A percentile compares a stretch with the other conserved stretches of the same genome.
These are phyloP conservation scores for Cabera pusaria DNA, from an alignment of 2,888 invertebrate genomes.

Conservation along the genomic window DNA sequence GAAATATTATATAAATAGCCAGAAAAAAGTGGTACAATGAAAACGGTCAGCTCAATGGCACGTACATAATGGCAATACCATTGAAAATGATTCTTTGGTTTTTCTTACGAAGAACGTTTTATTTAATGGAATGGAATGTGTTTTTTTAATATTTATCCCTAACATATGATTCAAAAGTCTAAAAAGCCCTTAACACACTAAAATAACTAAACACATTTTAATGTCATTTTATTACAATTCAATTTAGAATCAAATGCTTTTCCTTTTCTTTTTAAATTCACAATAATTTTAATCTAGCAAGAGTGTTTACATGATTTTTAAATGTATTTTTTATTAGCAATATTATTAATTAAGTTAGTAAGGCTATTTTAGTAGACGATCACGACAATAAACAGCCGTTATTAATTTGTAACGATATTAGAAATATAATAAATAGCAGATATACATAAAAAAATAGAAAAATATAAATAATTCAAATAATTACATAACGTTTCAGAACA, in stretches of 20 bases:
- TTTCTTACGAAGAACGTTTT: too few relatives aligned
- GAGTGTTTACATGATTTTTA: slow-evolving; percentile 63
- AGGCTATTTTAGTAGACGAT: slow-evolving; percentile 78
- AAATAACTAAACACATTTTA: slow-evolving; percentile 60
- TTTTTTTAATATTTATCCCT: too few relatives aligned
- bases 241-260: slow-evolving; percentile 83
- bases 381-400: slow-evolving; percentile 50
- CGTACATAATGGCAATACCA: too few relatives aligned
- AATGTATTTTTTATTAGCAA: slow-evolving; percentile 59
- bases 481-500: too few relatives aligned
- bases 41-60: too few relatives aligned
- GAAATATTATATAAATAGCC: too few relatives aligned
- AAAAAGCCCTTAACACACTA: slow-evolving; percentile 8
- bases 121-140: too few relatives aligned
- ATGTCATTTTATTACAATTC: slow-evolving; percentile 78
- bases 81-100: too few relatives aligned
- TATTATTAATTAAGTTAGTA: slow-evolving; percentile 75
- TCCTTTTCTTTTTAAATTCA: slow-evolving; percentile 72
- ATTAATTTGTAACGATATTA: slow-evolving; percentile 52
- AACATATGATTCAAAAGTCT: slow-evolving; percentile 7
- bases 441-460: slow-evolving; percentile 7
- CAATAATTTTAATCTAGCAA: slow-evolving; percentile 72
- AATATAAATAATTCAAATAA: slow-evolving; percentile 5
- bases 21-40: too few relatives aligned
- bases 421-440: slow-evolving; percentile 16